phyloP scores from a whole-genome alignment of 2,888 invertebrate genomes.

The Spicauda simplicius region DNA sequence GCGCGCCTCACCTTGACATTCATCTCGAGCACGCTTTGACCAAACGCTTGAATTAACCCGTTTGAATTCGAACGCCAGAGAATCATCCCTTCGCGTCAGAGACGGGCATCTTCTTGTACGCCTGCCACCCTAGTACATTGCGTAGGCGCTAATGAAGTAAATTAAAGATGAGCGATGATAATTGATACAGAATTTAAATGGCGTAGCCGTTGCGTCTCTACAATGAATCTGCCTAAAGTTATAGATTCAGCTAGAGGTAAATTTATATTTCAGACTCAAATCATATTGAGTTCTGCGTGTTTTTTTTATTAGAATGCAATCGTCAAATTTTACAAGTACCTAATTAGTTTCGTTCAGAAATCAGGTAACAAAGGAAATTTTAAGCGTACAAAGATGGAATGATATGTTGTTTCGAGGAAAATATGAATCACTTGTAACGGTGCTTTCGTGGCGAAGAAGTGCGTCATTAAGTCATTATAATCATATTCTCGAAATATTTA shows the following conservation, averaged over 20 bases:
- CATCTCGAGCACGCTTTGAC: conserved; percentile 79
- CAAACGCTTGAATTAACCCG: conserved; percentile 77
- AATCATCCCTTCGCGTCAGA: conserved; percentile 31
- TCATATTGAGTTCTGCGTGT: too few species aligned
- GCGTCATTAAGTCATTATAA: conserved; percentile 16
- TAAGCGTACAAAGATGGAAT: conserved; percentile 6
- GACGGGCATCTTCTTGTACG: conserved; percentile 17
- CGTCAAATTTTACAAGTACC: too few species aligned
- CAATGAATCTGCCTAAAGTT: too few species aligned
- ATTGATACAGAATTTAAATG: background rate
- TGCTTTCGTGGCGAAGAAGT: conserved; percentile 9
- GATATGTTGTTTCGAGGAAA: conserved; percentile 13
- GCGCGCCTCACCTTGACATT: conserved; percentile 85
- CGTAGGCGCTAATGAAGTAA: conserved; percentile 21
- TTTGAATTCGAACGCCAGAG: conserved; percentile 55
- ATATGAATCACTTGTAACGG: conserved; percentile 33
- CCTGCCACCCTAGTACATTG: conserved; percentile 24
- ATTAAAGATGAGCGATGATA: conserved; percentile 1
- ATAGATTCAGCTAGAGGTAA: too few species aligned
- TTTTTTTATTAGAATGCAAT: too few species aligned
- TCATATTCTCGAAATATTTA: conserved; percentile 1
- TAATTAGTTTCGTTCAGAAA: background rate
- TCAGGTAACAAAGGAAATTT: conserved; percentile 22
- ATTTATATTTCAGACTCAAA: too few species aligned
- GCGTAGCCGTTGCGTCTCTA: too few species aligned